These are phyloP conservation scores for Ammospiza nelsoni DNA, from an alignment of 2,113 vertebrate genomes.

Conservation along the genomic window DNA sequence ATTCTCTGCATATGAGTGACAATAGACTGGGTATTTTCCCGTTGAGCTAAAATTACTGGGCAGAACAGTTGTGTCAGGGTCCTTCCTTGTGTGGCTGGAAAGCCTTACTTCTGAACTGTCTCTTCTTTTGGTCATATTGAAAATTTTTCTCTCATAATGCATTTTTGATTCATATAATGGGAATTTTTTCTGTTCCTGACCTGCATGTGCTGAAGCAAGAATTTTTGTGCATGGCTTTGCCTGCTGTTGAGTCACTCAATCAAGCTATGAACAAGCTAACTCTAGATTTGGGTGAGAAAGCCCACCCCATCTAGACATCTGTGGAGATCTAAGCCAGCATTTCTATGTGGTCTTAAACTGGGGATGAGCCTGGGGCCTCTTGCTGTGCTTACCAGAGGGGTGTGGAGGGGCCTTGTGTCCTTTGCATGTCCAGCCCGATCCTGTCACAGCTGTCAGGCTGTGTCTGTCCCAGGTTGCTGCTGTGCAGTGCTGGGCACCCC, in stretches of 20 bases:
- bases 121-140: background rate
- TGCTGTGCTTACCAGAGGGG: background rate
- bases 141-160: background rate
- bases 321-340: background rate
- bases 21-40: rapidly evolving
- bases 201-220: background rate
- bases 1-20: background rate
- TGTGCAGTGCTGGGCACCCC: background rate
- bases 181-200: background rate
- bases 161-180: background rate
- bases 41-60: background rate
- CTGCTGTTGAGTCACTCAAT: background rate
- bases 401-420: background rate
- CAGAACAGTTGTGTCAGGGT: background rate
- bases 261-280: background rate
- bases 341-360: background rate
- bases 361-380: background rate
- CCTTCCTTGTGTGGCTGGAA: background rate
- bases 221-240: background rate
- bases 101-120: background rate
- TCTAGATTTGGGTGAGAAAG: background rate
- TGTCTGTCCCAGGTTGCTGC: background rate
- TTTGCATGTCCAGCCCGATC: background rate
- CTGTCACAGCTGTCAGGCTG: rapidly evolving
- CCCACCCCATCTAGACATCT: background rate